Percentiles rank a stretch among this genome's conserved stretches.
Conservation (phyloP, 1,140 invertebrate genomes). For the Caenorhabditis inopinata region DNA sequence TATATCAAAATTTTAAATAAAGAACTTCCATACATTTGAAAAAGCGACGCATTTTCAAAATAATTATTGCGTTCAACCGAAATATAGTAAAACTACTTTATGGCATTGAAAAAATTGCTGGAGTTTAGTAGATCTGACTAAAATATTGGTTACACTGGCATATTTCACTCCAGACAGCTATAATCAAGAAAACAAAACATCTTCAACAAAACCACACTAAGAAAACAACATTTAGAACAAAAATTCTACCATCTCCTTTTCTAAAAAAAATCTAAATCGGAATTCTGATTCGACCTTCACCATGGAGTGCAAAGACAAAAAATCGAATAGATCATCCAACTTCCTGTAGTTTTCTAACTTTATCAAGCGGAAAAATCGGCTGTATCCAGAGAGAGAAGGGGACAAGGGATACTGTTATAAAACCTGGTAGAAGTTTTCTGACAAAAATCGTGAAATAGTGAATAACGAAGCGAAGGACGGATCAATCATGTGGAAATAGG, state of each 20-base stretch:
- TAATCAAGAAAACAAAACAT: too few species aligned
- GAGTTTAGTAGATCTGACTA: too few species aligned
- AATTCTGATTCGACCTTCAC: neutral
- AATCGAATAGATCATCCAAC: neutral
- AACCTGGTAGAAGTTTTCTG: neutral
- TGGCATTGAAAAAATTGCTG: too few species aligned
- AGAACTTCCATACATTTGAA: too few species aligned
- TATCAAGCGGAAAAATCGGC: slow-evolving; percentile 18
- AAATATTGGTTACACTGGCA: too few species aligned
- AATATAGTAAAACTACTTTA: too few species aligned
- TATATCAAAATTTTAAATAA: too few species aligned
- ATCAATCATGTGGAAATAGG: neutral
- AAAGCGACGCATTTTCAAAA: too few species aligned
- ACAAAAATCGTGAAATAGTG: neutral
- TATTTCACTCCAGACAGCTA: too few species aligned
- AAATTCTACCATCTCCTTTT: neutral
- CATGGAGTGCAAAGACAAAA: neutral
- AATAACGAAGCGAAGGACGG: neutral
- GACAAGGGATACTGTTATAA: neutral
- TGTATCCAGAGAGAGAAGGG: neutral
- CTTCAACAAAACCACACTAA: too few species aligned
- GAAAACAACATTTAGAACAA: too few species aligned
- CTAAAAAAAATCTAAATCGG: neutral
- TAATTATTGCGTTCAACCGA: too few species aligned
- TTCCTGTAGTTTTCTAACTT: slow-evolving; percentile 10